These are phyloP conservation scores for Poecilia latipinna DNA, from an alignment of 2,113 vertebrate species.

Conservation along the genomic window DNA sequence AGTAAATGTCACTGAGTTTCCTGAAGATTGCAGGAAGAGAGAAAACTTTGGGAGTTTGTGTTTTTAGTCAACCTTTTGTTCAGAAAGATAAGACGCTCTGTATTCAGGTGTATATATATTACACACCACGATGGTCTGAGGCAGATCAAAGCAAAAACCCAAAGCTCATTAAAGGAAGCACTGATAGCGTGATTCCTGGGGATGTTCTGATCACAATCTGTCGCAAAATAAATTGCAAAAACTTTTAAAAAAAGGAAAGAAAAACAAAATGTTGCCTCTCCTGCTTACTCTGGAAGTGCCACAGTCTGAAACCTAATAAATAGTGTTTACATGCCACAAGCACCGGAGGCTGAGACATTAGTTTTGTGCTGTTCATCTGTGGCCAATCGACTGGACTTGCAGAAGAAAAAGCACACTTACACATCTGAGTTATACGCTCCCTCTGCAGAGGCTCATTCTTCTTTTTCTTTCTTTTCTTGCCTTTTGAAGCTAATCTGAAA, in stretches of 20 bases:
- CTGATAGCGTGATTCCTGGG: neutral
- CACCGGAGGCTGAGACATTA: neutral
- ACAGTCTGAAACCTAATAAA: neutral
- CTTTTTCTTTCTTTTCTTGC: neutral
- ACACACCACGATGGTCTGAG: neutral
- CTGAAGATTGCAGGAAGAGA: neutral
- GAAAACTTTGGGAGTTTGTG: neutral
- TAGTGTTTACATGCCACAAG: neutral
- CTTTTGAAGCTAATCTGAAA: neutral
- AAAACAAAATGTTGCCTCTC: neutral
- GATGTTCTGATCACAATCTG: constrained; percentile 15
- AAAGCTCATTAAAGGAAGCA: constrained; percentile 7
- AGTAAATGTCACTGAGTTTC: neutral
- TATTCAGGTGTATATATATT: neutral
- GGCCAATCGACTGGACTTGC: neutral
- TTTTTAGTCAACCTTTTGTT: neutral
- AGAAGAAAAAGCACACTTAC: neutral
- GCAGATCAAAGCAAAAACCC: neutral
- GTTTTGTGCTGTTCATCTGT: neutral
- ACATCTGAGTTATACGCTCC: neutral
- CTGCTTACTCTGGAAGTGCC: neutral
- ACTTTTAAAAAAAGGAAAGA: too few species aligned
- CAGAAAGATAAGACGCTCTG: neutral
- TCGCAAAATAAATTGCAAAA: neutral
- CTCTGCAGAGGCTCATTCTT: neutral